Base-by-base conservation (phyloP, 2,113 vertebrate genomes). In the Amazona vittata region DNA sequence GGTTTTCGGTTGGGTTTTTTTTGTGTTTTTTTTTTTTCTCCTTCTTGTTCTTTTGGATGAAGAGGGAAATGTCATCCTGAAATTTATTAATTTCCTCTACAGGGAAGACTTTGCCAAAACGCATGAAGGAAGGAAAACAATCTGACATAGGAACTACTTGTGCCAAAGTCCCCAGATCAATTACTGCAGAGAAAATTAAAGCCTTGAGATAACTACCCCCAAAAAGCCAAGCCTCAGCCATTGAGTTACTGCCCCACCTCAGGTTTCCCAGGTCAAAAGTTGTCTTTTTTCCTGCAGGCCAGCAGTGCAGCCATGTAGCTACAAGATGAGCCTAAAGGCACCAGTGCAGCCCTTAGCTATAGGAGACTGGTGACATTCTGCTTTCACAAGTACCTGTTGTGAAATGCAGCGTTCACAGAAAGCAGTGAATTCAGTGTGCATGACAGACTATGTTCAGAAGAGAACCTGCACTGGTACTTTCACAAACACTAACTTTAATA, bases 51-150 rank as follows among this genome's bases (percentile, higher is more conserved):
- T 83, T 82, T 85, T 39, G 63, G 63, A 79, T 85, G 53, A 76
- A 96, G 53, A 76, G 62, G 68, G 64, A 93, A 94, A 94, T 77
- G 86, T 86, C 88, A 94, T 55, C 53, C 46, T 85, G 52, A 92
- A 92, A 86, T 93, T 47, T 89, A 93, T 94, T 88, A 39, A 83
- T 83, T 95, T 93, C 69, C 86, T 90, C 73, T 43, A 63, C 28
- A 74, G 63, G 46, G 63, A 76, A 88, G 85, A 22, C 76, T 65
- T 70, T 94, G 89, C 83, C 90, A 93, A 94, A 96, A 90, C 5
- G 35, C 71, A 74, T 2, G 35, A 62, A 53, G 75, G 71, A 69
- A 95, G 86, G 49, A 92, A 94, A 96, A 70, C 76, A 88, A 59
- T 86, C 53, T 94, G 93, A 94, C 63, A 69, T n/a, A 31, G 3